These are phyloP conservation scores for Stramonita haemastoma DNA, from an alignment of 2,888 invertebrate species.

Conservation along the genomic window DNA sequence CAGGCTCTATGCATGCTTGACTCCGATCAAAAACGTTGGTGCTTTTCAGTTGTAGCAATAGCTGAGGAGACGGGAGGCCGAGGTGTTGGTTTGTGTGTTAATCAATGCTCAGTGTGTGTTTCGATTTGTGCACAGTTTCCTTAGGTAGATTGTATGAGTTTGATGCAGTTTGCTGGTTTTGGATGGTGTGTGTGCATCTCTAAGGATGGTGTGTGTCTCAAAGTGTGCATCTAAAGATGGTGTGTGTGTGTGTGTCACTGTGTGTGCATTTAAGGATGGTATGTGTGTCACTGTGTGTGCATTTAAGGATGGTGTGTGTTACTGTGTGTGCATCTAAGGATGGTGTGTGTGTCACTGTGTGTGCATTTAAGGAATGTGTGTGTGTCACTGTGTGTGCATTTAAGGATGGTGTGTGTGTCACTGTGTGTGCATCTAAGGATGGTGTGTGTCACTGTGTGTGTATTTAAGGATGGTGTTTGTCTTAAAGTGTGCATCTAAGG, in stretches of 20 bases:
- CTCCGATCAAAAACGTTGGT: neutral
- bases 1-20: neutral
- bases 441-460: neutral
- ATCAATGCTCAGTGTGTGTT: neutral
- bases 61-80: neutral
- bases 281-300: neutral
- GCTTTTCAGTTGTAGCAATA: neutral
- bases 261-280: neutral
- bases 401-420: neutral
- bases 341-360: neutral
- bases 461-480: neutral
- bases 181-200: too few relatives aligned
- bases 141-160: neutral
- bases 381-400: neutral
- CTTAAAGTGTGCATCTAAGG: neutral
- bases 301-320: neutral
- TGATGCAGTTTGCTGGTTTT: neutral
- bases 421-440: neutral
- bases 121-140: neutral
- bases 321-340: neutral
- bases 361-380: neutral
- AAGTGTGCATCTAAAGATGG: neutral
- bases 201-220: neutral
- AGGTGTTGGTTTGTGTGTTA: too few relatives aligned
- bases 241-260: neutral